A percentile compares a stretch with the other conserved stretches of the same genome.
Evolutionary conservation across 1,140 invertebrate genomes (phyloP).

Genomic region (Dendroctonus valens): DNA sequence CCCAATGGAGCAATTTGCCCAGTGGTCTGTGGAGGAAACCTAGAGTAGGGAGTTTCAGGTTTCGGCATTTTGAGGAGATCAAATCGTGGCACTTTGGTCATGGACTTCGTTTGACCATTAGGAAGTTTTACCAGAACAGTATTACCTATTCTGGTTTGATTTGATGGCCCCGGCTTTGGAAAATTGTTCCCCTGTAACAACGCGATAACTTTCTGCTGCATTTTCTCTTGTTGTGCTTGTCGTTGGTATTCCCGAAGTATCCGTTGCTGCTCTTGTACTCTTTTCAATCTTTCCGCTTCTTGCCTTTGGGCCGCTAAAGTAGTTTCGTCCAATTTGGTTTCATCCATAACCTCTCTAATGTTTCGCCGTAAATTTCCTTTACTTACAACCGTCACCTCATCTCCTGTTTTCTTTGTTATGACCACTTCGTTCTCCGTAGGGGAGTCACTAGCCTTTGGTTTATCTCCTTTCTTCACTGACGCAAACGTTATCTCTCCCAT

Average conservation of each 20-base stretch:
- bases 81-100: constrained; percentile 49
- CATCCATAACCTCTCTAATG: constrained; percentile 89
- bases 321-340: constrained; percentile 86
- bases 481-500: constrained; percentile 57
- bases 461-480: constrained; percentile 49
- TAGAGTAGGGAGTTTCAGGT: constrained; percentile 9
- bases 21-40: background rate
- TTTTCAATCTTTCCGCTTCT: constrained; percentile 81
- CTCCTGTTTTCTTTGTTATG: constrained; percentile 45
- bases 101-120: constrained; percentile 57
- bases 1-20: constrained; percentile 12
- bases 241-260: constrained; percentile 74
- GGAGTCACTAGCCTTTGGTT: constrained; percentile 44
- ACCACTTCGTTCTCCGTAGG: constrained; percentile 45
- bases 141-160: constrained; percentile 48
- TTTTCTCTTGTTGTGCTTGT: constrained; percentile 67
- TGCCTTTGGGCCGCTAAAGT: constrained; percentile 90
- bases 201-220: constrained; percentile 67
- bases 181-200: constrained; percentile 64
- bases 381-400: constrained; percentile 42
- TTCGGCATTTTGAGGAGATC: constrained; percentile 36
- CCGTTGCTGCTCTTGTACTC: constrained; percentile 81
- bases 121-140: constrained; percentile 65
- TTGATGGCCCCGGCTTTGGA: constrained; percentile 49
- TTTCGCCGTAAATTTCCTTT: constrained; percentile 73